Conservation (phyloP, 2,113 vertebrate species). For the Coptodon bakossiorum region DNA sequence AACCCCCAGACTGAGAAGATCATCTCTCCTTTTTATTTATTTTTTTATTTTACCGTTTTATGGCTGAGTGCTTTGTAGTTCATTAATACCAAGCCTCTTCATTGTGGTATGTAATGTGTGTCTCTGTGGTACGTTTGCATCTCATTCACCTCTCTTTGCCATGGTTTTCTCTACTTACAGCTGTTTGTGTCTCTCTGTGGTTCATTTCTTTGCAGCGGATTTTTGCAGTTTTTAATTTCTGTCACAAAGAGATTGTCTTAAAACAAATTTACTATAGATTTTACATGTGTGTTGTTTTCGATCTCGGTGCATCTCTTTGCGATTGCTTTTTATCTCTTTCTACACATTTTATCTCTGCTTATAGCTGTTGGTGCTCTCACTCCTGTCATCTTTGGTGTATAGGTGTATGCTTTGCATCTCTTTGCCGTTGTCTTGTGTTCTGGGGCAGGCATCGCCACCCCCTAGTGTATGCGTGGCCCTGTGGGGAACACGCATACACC, state of each 20-base stretch:
- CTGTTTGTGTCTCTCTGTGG: neutral
- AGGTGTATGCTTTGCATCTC: neutral
- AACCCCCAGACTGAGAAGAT: neutral
- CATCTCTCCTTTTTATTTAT: neutral
- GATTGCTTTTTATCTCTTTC: neutral
- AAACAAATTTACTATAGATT: neutral
- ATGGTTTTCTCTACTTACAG: neutral
- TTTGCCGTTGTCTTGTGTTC: neutral
- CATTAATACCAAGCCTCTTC: neutral
- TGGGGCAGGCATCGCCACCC: neutral
- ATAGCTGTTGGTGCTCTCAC: neutral
- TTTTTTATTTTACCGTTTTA: neutral
- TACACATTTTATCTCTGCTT: neutral
- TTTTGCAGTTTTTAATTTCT: neutral
- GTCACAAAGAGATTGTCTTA: neutral
- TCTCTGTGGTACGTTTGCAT: neutral
- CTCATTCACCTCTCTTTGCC: neutral
- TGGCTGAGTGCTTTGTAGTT: neutral
- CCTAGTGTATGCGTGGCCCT: neutral
- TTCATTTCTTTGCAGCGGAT: neutral
- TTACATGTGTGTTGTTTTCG: fast-evolving
- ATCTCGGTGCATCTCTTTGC: neutral
- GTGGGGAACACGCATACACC: neutral
- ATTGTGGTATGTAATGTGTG: neutral
- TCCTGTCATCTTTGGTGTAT: neutral